Evolutionary conservation across 2,113 vertebrate genomes (phyloP).

Genomic region (Gobius niger): DNA sequence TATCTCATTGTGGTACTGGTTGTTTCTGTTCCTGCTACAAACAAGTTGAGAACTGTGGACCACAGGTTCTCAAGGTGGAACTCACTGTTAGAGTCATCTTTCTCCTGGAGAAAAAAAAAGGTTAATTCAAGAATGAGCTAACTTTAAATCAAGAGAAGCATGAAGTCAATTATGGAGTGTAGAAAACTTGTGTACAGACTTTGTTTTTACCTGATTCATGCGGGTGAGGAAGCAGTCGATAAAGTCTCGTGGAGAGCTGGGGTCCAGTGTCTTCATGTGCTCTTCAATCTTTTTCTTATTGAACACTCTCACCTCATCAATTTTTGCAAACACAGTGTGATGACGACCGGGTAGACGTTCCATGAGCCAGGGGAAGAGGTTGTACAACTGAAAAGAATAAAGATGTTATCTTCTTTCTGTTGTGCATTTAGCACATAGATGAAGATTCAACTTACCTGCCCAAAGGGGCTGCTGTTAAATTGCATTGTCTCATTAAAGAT

Average conservation of each 20-base stretch:
- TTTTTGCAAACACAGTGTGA: not conserved
- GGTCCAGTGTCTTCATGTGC: conserved; percentile 72
- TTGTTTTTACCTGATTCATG: conserved; percentile 72
- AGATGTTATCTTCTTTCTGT: not conserved
- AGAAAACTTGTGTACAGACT: too few relatives aligned
- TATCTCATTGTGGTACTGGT: conserved; percentile 78
- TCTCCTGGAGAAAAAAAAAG: conserved; percentile 70
- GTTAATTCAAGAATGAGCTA: not conserved
- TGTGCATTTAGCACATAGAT: too few relatives aligned
- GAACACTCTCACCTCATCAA: conserved; percentile 52
- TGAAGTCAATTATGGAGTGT: too few relatives aligned
- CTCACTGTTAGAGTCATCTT: conserved; percentile 62
- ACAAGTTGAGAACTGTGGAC: conserved; percentile 74
- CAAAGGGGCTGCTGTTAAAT: conserved; percentile 51
- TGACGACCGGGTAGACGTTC: conserved; percentile 79
- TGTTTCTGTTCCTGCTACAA: conserved; percentile 78
- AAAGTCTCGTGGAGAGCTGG: conserved; percentile 71
- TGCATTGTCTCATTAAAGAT: conserved; percentile 13
- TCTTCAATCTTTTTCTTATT: conserved; percentile 64
- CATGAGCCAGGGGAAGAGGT: conserved; percentile 77
- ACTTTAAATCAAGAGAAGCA: too few relatives aligned
- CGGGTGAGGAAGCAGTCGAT: conserved; percentile 82
- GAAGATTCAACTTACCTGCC: conserved; percentile 37
- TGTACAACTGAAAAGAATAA: conserved; percentile 72
- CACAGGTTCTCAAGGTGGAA: conserved; percentile 75